These are phyloP conservation scores for Pogoniulus pusillus DNA, from an alignment of 2,797 vertebrate species.

Conservation along the genomic window DNA sequence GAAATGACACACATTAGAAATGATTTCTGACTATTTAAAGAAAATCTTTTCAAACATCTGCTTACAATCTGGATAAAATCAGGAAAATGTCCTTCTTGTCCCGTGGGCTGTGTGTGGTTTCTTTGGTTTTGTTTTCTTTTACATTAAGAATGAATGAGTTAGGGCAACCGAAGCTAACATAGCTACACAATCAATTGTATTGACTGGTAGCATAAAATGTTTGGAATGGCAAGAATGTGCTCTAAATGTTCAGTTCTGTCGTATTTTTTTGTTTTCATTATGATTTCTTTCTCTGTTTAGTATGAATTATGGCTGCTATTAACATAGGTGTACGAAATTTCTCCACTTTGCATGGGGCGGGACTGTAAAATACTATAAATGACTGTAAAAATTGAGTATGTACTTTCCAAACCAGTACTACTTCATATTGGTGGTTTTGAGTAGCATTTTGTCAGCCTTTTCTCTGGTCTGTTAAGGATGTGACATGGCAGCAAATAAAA, in stretches of 20 bases:
- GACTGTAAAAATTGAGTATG: neutral
- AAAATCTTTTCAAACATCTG: conserved; percentile 10
- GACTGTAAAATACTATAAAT: neutral
- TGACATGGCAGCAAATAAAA: neutral
- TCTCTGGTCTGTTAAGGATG: neutral
- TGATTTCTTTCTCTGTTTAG: neutral
- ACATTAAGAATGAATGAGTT: neutral
- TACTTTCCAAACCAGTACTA: neutral
- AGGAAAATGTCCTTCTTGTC: conserved; percentile 17
- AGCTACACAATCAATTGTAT: neutral
- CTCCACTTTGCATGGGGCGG: neutral
- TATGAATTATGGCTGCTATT: neutral
- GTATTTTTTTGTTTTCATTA: neutral
- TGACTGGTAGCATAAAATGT: neutral
- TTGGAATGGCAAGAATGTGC: neutral
- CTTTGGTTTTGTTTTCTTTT: conserved; percentile 32
- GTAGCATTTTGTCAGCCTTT: neutral
- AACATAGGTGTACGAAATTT: neutral
- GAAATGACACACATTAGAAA: neutral
- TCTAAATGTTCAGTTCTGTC: neutral
- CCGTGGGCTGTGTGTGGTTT: neutral
- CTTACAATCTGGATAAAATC: conserved; percentile 21
- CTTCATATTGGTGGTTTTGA: neutral
- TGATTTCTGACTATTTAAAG: neutral
- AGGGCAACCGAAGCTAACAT: neutral